phyloP scores from a whole-genome alignment of 1,140 invertebrate species.

The Tetranychus urticae region DNA sequence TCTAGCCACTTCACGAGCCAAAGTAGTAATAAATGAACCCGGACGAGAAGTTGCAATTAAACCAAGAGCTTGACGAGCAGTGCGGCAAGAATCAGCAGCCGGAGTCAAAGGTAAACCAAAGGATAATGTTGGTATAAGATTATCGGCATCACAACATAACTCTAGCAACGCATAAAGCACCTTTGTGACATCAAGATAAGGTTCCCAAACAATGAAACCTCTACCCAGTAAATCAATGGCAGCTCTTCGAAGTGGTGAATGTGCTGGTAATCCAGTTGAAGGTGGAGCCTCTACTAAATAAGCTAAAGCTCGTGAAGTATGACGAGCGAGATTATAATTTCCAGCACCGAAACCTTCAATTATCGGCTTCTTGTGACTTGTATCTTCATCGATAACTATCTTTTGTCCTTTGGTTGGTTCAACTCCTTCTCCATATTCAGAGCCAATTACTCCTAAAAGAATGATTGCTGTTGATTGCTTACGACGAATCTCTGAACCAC shows the following conservation, averaged over 20 bases:
- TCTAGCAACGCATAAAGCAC: constrained; percentile 69
- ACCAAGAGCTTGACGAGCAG: constrained; percentile 76
- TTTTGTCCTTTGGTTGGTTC: constrained; percentile 19
- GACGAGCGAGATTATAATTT: constrained; percentile 65
- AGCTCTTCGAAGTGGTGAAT: constrained; percentile 69
- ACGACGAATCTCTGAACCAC: constrained; percentile 57
- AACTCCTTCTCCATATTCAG: constrained; percentile 54
- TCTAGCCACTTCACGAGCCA: constrained; percentile 81
- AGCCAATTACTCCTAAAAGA: constrained; percentile 81
- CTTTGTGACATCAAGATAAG: constrained; percentile 86
- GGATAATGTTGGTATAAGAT: constrained; percentile 65
- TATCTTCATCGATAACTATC: constrained; percentile 20
- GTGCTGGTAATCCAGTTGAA: constrained; percentile 48
- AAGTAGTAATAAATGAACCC: constrained; percentile 35
- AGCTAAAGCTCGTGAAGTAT: constrained; percentile 75
- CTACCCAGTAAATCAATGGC: constrained; percentile 85
- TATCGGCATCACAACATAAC: constrained; percentile 78
- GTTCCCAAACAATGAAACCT: constrained; percentile 96
- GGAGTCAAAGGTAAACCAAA: constrained; percentile 82
- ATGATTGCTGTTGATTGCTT: constrained; percentile 95
- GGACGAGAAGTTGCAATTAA: constrained; percentile 83
- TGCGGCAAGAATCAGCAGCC: constrained; percentile 77
- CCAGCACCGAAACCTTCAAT: constrained; percentile 65
- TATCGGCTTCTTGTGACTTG: constrained; percentile 41
- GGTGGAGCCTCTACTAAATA: constrained; percentile 74